phyloP scores from a whole-genome alignment of 2,888 invertebrate genomes.

The Trichogramma evanescens region DNA sequence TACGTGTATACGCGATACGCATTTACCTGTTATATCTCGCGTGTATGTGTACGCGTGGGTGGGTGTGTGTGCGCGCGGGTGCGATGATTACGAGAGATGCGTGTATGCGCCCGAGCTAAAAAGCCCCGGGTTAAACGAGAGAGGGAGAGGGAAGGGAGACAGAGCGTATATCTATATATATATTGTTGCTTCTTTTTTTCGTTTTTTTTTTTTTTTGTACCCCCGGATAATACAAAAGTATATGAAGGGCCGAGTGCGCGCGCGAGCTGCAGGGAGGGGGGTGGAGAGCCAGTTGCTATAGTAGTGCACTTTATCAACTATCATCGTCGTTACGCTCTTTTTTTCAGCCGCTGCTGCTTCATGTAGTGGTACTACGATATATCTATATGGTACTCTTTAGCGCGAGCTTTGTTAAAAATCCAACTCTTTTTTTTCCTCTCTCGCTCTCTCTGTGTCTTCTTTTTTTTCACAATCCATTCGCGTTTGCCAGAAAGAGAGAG shows the following conservation, averaged over 20 bases:
- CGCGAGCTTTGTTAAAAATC: slow-evolving; percentile 10
- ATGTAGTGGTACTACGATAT: no score
- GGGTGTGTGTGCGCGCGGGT: not conserved
- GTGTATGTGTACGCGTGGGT: not conserved
- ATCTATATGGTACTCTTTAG: not conserved
- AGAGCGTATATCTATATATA: not conserved
- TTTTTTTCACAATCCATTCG: no score
- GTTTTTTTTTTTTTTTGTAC: not conserved
- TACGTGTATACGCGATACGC: not conserved
- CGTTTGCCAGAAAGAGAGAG: not conserved
- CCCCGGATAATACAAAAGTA: not conserved
- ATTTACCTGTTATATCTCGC: not conserved
- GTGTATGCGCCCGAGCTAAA: not conserved
- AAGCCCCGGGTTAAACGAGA: slow-evolving; percentile 2
- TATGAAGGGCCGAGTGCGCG: not conserved
- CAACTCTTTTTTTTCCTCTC: not conserved
- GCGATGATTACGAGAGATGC: not conserved
- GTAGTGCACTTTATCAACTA: slow-evolving; percentile 34
- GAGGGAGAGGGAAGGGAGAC: slow-evolving; percentile 5
- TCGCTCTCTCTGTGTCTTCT: not conserved
- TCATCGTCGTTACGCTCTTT: slow-evolving; percentile 57
- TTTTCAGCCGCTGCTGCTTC: slow-evolving; percentile 50
- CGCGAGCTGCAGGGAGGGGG: slow-evolving; percentile 21
- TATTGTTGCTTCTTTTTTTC: not conserved
- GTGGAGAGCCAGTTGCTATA: slow-evolving; percentile 30